Evolutionary conservation across 2,797 vertebrate genomes (phyloP), one percentile per base, ranked within the genome.

Genomic region (Zenarchopterus dispar): DNA sequence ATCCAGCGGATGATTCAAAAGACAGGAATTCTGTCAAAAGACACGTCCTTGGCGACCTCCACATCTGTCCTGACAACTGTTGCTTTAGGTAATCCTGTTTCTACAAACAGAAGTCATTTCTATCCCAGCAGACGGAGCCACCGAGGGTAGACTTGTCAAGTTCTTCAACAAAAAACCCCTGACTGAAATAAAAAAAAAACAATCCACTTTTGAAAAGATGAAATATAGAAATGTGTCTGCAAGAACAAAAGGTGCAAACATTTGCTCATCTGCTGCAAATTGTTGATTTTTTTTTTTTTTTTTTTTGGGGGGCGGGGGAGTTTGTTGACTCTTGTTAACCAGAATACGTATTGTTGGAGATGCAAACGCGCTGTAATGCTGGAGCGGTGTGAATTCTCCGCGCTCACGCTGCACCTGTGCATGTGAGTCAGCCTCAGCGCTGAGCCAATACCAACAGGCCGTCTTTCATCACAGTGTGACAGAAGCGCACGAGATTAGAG

Each of bases 31-130:
- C 70, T 61, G 56, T 76, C 47, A 56, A 61, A 76, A 56, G 75
- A 70, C 82, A 60, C 68, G 85, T 76, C 84, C 62, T 82, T 80
- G 70, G 83, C 64, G 62, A 65, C 75, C 64, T 24, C 57, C 83
- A 87, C 90, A 85, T 85, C 90, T 85, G 39, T 65, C 41, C 48
- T 86, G 90, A 89, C 92, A 84, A 63, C 60, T 92, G 91, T 92
- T 93, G 73, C 89, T 90, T 88, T 89, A 84, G 55, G 22, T 88
- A 92, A 91, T 88, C 88, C 82, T 1, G 3, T 19, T 65, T 67
- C 75, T 59, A 71, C 73, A 80, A 80, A 36, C 67, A 73, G 70
- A 78, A 80, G 82, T 76, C 66, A 26, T 31, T 70, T 78, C 84
- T 85, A 86, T 92, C 81, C n/a, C n/a, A n/a, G n/a, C n/a, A n/a